Conservation (phyloP, 2,113 vertebrate species). For the Dasyprocta punctata region DNA sequence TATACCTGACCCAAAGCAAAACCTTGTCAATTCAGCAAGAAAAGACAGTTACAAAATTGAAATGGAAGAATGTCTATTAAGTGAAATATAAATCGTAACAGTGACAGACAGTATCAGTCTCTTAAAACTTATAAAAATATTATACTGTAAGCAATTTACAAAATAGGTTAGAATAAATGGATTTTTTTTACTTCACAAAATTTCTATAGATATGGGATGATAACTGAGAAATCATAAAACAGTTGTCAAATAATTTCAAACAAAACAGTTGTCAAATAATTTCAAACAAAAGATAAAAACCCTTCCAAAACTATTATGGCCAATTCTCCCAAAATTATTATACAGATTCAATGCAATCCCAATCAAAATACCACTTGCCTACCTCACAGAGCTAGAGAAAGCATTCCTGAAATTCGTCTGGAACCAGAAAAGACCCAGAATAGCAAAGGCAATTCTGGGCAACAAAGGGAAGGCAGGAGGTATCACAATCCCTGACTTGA, state of each 20-base stretch:
- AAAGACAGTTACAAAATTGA: neutral
- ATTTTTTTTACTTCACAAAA: neutral
- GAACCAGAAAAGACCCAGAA: too few species aligned
- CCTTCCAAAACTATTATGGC: neutral
- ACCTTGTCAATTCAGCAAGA: neutral
- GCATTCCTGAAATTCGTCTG: too few species aligned
- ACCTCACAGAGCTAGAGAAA: too few species aligned
- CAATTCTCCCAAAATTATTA: too few species aligned
- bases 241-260: constrained; percentile 3
- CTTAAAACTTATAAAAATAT: neutral
- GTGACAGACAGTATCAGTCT: neutral
- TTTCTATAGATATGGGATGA: neutral
- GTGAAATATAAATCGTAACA: neutral
- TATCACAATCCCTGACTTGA: too few species aligned
- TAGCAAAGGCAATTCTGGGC: too few species aligned
- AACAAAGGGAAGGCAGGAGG: too few species aligned
- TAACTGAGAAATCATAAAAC: constrained; percentile 9
- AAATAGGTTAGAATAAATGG: neutral
- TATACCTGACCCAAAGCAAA: neutral
- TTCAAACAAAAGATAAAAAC: neutral
- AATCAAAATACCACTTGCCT: too few species aligned
- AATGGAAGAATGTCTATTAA: neutral
- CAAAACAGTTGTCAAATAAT: neutral
- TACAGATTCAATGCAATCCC: too few species aligned
- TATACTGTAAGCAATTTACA: neutral